Percentiles rank a stretch among this genome's conserved stretches.
Conservation (phyloP, 2,888 invertebrate genomes). For the Hemithea aestivaria region DNA sequence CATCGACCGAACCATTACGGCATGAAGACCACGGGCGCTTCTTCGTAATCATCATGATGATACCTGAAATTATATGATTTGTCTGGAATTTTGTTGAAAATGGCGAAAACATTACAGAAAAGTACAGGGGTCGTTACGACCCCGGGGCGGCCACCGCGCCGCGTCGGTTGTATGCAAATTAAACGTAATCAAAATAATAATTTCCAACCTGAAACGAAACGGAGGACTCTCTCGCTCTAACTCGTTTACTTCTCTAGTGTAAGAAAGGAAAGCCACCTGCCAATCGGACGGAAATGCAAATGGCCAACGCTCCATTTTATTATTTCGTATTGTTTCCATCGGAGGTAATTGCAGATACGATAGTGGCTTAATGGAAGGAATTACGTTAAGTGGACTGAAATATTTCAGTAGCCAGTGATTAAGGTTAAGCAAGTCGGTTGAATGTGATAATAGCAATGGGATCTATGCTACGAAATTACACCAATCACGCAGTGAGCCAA, state of each 20-base stretch:
- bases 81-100: slow-evolving; percentile 78
- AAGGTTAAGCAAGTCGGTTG: slow-evolving; percentile 39
- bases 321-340: slow-evolving; percentile 66
- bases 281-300: slow-evolving; percentile 62
- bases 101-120: slow-evolving; percentile 79
- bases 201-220: slow-evolving; percentile 53
- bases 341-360: slow-evolving; percentile 61
- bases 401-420: slow-evolving; percentile 50
- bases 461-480: slow-evolving; percentile 38
- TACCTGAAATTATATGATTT: slow-evolving; percentile 77
- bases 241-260: slow-evolving; percentile 32
- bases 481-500: slow-evolving; percentile 26
- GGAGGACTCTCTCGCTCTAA: slow-evolving; percentile 49
- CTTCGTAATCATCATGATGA: slow-evolving; percentile 78
- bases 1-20: slow-evolving; percentile 67
- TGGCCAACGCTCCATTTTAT: slow-evolving; percentile 63
- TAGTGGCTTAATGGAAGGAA: slow-evolving; percentile 65
- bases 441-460: slow-evolving; percentile 47
- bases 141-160: slow-evolving; percentile 39
- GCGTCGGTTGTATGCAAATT: slow-evolving; percentile 74
- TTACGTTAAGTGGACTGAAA: slow-evolving; percentile 65
- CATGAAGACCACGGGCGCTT: slow-evolving; percentile 66
- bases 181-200: slow-evolving; percentile 79
- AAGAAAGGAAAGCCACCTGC: slow-evolving; percentile 52
- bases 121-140: slow-evolving; percentile 73